Percentiles rank a stretch among this genome's conserved stretches.
phyloP scores from a whole-genome alignment of 1,140 invertebrate species.

The Aphaenogaster floridana region DNA sequence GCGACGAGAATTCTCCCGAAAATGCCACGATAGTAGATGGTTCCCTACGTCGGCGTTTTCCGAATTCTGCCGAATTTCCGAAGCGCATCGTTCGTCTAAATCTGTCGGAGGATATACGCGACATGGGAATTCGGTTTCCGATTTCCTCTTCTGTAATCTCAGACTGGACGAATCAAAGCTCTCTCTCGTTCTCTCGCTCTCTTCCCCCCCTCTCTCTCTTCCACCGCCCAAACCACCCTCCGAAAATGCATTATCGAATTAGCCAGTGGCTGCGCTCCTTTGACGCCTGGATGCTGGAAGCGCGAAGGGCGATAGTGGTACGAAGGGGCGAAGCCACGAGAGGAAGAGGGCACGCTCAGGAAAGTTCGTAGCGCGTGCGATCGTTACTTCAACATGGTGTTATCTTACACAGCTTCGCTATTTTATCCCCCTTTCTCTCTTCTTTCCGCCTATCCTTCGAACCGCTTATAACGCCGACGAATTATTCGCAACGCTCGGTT shows the following conservation, averaged over 20 bases:
- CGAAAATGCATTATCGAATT: constrained; percentile 77
- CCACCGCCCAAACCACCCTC: neutral
- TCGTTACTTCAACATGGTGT: constrained; percentile 64
- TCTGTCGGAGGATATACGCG: constrained; percentile 36
- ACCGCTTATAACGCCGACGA: neutral
- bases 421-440: constrained; percentile 25
- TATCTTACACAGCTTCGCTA: constrained; percentile 68
- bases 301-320: constrained; percentile 51
- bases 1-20: constrained; percentile 12
- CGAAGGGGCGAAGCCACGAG: neutral
- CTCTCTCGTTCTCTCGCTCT: neutral
- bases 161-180: constrained; percentile 76
- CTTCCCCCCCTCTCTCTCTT: neutral
- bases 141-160: constrained; percentile 78
- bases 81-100: constrained; percentile 46
- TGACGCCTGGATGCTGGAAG: constrained; percentile 52
- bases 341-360: neutral
- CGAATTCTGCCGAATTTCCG: constrained; percentile 38
- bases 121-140: constrained; percentile 76
- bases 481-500: constrained; percentile 22
- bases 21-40: constrained; percentile 4
- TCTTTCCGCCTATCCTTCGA: neutral
- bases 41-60: constrained; percentile 40
- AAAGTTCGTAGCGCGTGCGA: constrained; percentile 54
- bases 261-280: constrained; percentile 70